These are phyloP conservation scores for Oligia latruncula DNA, from an alignment of 2,888 invertebrate genomes.

Conservation along the genomic window DNA sequence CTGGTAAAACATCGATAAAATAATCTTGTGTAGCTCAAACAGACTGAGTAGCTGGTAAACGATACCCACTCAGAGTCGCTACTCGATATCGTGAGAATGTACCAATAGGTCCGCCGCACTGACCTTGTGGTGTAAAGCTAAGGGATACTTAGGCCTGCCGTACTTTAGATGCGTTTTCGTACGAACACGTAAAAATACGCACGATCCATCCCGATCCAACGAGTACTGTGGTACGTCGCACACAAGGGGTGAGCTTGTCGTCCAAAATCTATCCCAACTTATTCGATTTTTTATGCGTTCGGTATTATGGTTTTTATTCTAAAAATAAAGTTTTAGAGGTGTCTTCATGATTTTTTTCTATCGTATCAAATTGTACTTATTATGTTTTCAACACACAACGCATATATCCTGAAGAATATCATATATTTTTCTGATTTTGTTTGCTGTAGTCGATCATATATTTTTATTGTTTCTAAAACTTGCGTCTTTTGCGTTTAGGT, in stretches of 20 bases:
- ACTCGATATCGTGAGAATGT: constrained; percentile 73
- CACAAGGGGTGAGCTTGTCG: not conserved
- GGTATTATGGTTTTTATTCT: too few species aligned
- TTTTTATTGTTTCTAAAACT: too few species aligned
- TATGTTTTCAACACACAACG: too few species aligned
- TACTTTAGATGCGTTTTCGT: not conserved
- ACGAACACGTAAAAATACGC: not conserved
- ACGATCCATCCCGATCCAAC: not conserved
- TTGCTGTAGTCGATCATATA: too few species aligned
- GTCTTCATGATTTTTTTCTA: too few species aligned
- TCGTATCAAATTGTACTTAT: too few species aligned
- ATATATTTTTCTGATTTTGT: too few species aligned
- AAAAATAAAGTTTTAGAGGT: too few species aligned
- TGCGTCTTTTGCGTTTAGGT: too few species aligned
- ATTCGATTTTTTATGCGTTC: not conserved
- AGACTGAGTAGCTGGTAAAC: constrained; percentile 68
- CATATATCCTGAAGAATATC: too few species aligned
- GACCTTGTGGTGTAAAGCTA: constrained; percentile 42
- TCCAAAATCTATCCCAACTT: not conserved
- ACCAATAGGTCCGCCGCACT: constrained; percentile 66
- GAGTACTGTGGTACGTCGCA: not conserved
- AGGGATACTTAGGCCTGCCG: constrained; percentile 7
- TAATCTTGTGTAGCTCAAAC: constrained; percentile 59
- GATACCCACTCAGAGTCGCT: constrained; percentile 68
- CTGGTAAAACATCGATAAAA: constrained; percentile 48